These are phyloP conservation scores for Nymphalis c-album DNA, from an alignment of 2,888 invertebrate species.

Conservation along the genomic window DNA sequence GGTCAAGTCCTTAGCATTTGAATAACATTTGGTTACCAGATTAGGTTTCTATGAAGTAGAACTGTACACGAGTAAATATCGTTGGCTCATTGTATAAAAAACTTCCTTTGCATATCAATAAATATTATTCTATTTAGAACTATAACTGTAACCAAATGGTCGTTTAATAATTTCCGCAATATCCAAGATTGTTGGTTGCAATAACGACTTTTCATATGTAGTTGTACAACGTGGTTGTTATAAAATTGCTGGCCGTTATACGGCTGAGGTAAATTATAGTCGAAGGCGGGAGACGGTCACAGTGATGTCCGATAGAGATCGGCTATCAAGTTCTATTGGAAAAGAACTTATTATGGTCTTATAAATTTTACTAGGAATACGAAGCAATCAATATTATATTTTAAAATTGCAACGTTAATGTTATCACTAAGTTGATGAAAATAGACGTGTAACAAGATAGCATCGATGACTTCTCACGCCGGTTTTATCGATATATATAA, in stretches of 20 bases:
- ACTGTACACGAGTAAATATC: constrained; percentile 67
- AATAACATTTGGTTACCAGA: constrained; percentile 81
- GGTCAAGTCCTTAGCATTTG: constrained; percentile 69
- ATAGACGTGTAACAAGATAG: background rate
- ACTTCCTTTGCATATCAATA: constrained; percentile 50
- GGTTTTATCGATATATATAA: background rate
- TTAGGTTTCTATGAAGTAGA: constrained; percentile 69
- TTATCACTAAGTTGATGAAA: constrained; percentile 1
- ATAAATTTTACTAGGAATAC: constrained; percentile 41
- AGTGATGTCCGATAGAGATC: constrained; percentile 58
- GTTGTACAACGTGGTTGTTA: constrained; percentile 65
- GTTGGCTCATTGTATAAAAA: constrained; percentile 52
- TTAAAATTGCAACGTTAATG: constrained; percentile 29
- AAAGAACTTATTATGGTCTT: constrained; percentile 57
- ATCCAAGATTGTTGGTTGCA: constrained; percentile 15
- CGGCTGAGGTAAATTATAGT: constrained; percentile 78
- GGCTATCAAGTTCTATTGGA: constrained; percentile 62
- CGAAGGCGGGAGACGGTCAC: constrained; percentile 58
- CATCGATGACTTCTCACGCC: background rate
- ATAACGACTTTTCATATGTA: constrained; percentile 47
- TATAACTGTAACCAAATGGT: constrained; percentile 4
- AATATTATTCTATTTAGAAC: constrained; percentile 41
- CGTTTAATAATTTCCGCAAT: constrained; percentile 4
- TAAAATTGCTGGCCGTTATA: constrained; percentile 74
- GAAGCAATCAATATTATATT: constrained; percentile 1